A percentile compares a stretch with the other conserved stretches of the same genome.
Evolutionary conservation across 2,888 invertebrate genomes (phyloP).

Genomic region (Rugalucina vietnamica): DNA sequence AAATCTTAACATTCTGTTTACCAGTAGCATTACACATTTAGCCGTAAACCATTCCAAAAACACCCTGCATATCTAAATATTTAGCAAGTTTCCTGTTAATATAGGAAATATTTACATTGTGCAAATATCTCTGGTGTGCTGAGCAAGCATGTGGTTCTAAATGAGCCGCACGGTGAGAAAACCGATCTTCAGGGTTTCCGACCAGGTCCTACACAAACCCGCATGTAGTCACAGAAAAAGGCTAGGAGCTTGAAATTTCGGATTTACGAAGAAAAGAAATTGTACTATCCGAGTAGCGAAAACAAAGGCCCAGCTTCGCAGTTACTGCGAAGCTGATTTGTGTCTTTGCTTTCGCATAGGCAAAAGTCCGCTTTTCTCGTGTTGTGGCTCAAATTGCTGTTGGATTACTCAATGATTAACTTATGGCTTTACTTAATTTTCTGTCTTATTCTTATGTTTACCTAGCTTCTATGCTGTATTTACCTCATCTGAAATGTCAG

Average conservation of each 20-base stretch:
- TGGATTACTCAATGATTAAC: slow-evolving; percentile 1
- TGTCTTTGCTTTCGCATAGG: too few relatives aligned
- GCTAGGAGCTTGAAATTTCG: too few relatives aligned
- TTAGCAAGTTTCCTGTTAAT: slow-evolving; percentile 46
- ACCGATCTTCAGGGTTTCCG: too few relatives aligned
- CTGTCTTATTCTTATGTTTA: not conserved
- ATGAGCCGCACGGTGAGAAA: too few relatives aligned
- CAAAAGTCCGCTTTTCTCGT: too few relatives aligned
- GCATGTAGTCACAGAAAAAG: too few relatives aligned
- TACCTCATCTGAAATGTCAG: not conserved
- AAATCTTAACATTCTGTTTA: not conserved
- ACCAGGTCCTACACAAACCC: too few relatives aligned
- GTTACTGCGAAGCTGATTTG: too few relatives aligned
- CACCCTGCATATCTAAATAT: slow-evolving; percentile 53
- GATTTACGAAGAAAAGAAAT: too few relatives aligned
- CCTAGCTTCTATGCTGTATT: not conserved
- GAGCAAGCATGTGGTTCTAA: not conserved
- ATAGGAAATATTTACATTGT: slow-evolving; percentile 53
- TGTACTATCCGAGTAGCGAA: too few relatives aligned
- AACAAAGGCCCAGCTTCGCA: too few relatives aligned
- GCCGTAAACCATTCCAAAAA: slow-evolving; percentile 36
- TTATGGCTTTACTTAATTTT: slow-evolving; percentile 7
- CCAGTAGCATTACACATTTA: not conserved
- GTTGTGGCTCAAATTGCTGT: too few relatives aligned
- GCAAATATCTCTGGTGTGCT: not conserved